Conservation (phyloP, 2,113 vertebrate genomes). For the Plectropomus leopardus region DNA sequence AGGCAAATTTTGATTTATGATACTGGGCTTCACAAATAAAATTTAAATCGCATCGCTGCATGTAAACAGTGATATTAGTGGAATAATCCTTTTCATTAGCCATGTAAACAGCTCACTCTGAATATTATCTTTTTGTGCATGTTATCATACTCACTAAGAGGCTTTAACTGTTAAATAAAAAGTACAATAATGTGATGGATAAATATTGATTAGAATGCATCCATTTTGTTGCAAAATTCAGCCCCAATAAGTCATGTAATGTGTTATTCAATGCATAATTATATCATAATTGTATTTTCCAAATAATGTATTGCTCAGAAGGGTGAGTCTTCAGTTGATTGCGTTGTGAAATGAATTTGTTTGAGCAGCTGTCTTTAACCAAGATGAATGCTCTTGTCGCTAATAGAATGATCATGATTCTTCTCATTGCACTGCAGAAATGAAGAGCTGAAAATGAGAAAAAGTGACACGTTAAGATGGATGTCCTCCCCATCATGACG, state of each 20-base stretch:
- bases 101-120: too few relatives aligned
- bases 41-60: too few relatives aligned
- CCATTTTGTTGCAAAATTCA: background rate
- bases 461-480: background rate
- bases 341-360: slow-evolving; percentile 3
- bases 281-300: background rate
- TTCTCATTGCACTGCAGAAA: background rate
- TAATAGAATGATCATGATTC: background rate
- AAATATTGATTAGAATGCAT: background rate
- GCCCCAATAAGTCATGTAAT: background rate
- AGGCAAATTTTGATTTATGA: too few relatives aligned
- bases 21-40: too few relatives aligned
- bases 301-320: background rate
- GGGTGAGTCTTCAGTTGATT: background rate
- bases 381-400: background rate
- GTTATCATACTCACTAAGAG: too few relatives aligned
- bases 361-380: background rate
- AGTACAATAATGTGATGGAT: background rate
- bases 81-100: too few relatives aligned
- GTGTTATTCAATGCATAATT: background rate
- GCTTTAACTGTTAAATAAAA: background rate
- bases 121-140: too few relatives aligned
- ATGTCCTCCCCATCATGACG: background rate
- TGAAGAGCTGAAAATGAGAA: slow-evolving; percentile 11
- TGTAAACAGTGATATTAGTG: too few relatives aligned